Evolutionary conservation across 2,113 vertebrate genomes (phyloP).

Genomic region (Strigops habroptila): DNA sequence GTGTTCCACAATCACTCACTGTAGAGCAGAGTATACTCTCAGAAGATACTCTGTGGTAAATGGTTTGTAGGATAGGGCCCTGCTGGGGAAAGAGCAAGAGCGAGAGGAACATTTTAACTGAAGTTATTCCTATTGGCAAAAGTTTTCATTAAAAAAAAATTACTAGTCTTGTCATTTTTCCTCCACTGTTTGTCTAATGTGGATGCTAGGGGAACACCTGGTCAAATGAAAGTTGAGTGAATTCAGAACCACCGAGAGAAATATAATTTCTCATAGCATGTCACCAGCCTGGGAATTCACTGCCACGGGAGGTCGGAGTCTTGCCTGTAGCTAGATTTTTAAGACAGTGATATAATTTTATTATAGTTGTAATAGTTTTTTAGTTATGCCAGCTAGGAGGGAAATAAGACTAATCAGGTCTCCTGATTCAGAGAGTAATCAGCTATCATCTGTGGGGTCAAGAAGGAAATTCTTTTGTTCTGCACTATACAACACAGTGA

Average conservation of each 20-base stretch:
- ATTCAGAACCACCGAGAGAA: neutral
- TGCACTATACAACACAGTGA: neutral
- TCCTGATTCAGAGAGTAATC: neutral
- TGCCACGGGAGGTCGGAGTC: neutral
- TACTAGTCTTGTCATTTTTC: neutral
- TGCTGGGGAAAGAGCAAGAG: neutral
- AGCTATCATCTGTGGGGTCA: neutral
- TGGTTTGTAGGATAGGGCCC: neutral
- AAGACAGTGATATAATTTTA: slow-evolving; percentile 19
- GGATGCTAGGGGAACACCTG: neutral
- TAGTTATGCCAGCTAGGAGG: neutral
- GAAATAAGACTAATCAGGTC: neutral
- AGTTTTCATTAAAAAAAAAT: neutral
- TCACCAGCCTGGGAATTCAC: slow-evolving; percentile 15
- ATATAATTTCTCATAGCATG: neutral
- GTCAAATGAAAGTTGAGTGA: neutral
- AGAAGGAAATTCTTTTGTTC: neutral
- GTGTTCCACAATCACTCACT: neutral
- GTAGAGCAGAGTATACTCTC: neutral
- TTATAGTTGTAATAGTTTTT: neutral
- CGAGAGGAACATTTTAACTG: neutral
- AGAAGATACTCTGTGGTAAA: neutral
- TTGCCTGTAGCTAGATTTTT: slow-evolving; percentile 7
- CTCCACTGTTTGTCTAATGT: neutral
- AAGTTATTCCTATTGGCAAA: neutral